These are phyloP conservation scores for Oreotrochilus melanogaster DNA, from an alignment of 2,113 vertebrate species.

Conservation along the genomic window DNA sequence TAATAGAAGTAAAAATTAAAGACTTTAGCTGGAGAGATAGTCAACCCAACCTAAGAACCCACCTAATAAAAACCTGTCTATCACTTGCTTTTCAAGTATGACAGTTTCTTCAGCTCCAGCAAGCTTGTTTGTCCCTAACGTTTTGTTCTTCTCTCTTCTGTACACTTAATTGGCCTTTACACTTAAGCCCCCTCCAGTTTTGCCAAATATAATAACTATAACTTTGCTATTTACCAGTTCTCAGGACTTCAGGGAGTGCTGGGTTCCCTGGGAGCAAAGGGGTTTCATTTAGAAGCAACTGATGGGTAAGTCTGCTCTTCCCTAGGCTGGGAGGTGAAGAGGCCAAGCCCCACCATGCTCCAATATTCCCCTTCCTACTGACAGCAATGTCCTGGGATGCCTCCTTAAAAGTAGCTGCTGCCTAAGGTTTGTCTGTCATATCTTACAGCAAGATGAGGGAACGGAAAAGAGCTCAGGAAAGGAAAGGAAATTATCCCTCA, in stretches of 20 bases:
- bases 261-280: not conserved
- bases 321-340: not conserved
- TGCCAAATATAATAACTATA: not conserved
- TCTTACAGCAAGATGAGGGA: not conserved
- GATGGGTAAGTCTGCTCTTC: not conserved
- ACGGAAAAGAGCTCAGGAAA: not conserved
- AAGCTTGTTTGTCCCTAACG: not conserved
- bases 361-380: not conserved
- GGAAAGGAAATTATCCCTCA: not conserved
- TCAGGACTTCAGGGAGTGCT: not conserved
- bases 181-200: not conserved
- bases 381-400: not conserved
- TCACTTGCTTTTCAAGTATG: not conserved
- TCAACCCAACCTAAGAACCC: not conserved
- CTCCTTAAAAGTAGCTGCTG: not conserved
- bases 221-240: constrained; percentile 22
- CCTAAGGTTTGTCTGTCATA: not conserved
- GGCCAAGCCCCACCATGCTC: rapidly evolving
- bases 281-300: not conserved
- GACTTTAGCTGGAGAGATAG: not conserved
- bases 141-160: constrained; percentile 6
- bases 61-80: not conserved
- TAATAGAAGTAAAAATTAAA: not conserved
- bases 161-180: constrained; percentile 34
- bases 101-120: not conserved